phyloP scores from a whole-genome alignment of 30 jellyfish, hydroid and myxozoan species.

The Hydractinia echinata region DNA sequence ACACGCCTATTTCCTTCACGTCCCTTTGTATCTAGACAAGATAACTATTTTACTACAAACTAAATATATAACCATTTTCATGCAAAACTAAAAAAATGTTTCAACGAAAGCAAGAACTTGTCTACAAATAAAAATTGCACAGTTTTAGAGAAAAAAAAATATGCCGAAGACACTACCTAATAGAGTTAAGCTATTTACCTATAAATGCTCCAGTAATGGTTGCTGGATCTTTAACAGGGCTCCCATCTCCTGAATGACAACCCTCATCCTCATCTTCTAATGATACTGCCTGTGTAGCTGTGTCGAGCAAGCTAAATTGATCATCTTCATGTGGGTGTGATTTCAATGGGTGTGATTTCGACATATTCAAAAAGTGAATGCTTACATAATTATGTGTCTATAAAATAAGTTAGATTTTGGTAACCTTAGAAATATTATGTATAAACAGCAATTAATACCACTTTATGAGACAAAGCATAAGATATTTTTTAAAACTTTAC shows the following conservation, averaged over 20 bases:
- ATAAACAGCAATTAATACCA: too few relatives aligned
- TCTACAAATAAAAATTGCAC: too few relatives aligned
- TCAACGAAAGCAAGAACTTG: too few relatives aligned
- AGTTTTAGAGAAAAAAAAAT: too few relatives aligned
- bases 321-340: constrained; percentile 6
- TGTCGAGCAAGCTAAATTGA: constrained; percentile 13
- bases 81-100: background rate
- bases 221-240: background rate
- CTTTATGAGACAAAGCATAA: too few relatives aligned
- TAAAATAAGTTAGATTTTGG: too few relatives aligned
- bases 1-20: constrained; percentile 69
- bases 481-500: too few relatives aligned
- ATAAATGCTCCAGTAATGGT: constrained; percentile 24
- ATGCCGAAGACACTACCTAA: background rate
- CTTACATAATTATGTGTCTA: too few relatives aligned
- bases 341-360: too few relatives aligned
- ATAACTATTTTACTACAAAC: background rate
- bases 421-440: too few relatives aligned
- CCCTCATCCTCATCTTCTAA: constrained; percentile 27
- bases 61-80: background rate
- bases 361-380: too few relatives aligned
- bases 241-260: background rate
- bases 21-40: constrained; percentile 50
- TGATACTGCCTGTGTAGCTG: background rate
- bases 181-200: background rate